Percentiles rank a stretch among this genome's conserved stretches.
Evolutionary conservation across 2,888 invertebrate species (phyloP).

Genomic region (Parnassius mnemosyne): DNA sequence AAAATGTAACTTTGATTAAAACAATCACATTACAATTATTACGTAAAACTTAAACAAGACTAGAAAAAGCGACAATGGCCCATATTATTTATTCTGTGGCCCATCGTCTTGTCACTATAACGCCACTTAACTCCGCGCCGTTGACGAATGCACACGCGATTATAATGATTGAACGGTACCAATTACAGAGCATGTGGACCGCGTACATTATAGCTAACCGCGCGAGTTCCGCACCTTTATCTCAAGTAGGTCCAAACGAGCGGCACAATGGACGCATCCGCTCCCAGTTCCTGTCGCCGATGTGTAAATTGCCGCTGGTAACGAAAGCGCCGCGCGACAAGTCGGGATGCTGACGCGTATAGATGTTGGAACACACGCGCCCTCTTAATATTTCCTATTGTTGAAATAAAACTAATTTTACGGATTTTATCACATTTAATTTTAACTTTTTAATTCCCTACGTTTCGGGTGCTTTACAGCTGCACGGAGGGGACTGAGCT

Average conservation of each 20-base stretch:
- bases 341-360: slow-evolving; percentile 22
- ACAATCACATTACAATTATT: too few relatives aligned
- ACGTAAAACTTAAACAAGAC: too few relatives aligned
- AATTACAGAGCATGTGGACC: slow-evolving; percentile 18
- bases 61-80: too few relatives aligned
- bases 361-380: slow-evolving; percentile 1
- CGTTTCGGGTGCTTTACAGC: too few relatives aligned
- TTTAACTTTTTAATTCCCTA: too few relatives aligned
- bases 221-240: slow-evolving; percentile 55
- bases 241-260: slow-evolving; percentile 61
- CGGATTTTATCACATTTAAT: too few relatives aligned
- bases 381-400: background rate
- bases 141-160: slow-evolving; percentile 15
- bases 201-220: slow-evolving; percentile 12
- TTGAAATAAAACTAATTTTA: too few relatives aligned
- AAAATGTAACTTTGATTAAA: too few relatives aligned
- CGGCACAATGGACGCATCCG: slow-evolving; percentile 58
- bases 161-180: slow-evolving; percentile 12
- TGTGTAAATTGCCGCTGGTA: slow-evolving; percentile 35
- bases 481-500: too few relatives aligned
- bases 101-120: background rate
- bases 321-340: slow-evolving; percentile 1
- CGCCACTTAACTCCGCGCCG: background rate
- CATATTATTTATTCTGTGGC: too few relatives aligned
- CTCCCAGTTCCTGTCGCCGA: slow-evolving; percentile 56